A percentile compares a stretch with the other conserved stretches of the same genome.
These are phyloP conservation scores for Drosophila pandora DNA, from an alignment of 1,140 invertebrate genomes.

Conservation along the genomic window DNA sequence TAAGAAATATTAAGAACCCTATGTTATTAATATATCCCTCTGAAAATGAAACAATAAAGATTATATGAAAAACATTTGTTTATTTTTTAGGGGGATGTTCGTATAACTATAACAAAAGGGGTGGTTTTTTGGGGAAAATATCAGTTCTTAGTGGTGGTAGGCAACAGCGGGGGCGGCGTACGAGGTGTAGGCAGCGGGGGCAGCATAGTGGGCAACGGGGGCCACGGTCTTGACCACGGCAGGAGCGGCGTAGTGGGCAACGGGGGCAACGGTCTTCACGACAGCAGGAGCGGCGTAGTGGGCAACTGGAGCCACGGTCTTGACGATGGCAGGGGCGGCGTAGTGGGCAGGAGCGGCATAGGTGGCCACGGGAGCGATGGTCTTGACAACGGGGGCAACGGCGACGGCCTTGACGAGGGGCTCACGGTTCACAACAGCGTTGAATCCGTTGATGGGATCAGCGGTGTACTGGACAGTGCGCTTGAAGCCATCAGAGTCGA, in stretches of 20 bases:
- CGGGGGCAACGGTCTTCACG: conserved; percentile 10
- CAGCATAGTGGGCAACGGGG: conserved; percentile 27
- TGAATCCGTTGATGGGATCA: conserved; percentile 82
- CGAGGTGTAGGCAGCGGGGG: conserved; percentile 23
- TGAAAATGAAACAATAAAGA: not conserved
- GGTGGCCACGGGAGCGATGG: conserved; percentile 48
- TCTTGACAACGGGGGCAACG: conserved; percentile 48
- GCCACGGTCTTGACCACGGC: conserved; percentile 17
- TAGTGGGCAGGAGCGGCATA: conserved; percentile 50
- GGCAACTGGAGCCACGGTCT: conserved; percentile 13
- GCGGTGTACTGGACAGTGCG: conserved; percentile 83
- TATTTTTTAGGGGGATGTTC: conserved; percentile 26
- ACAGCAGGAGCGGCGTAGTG: conserved; percentile 33
- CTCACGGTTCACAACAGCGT: conserved; percentile 81
- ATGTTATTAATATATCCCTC: too few species aligned
- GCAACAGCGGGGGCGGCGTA: conserved; percentile 61
- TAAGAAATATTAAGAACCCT: too few species aligned
- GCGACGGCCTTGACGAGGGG: conserved; percentile 60
- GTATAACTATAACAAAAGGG: conserved; percentile 51
- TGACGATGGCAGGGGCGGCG: conserved; percentile 46
- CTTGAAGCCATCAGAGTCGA: conserved; percentile 86
- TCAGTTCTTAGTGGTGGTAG: conserved; percentile 68
- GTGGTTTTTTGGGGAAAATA: not conserved
- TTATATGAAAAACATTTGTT: conserved; percentile 22
- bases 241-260: conserved; percentile 25